These are phyloP conservation scores for Psittacula cyanocephala DNA, from an alignment of 2,113 vertebrate genomes.

Conservation along the genomic window DNA sequence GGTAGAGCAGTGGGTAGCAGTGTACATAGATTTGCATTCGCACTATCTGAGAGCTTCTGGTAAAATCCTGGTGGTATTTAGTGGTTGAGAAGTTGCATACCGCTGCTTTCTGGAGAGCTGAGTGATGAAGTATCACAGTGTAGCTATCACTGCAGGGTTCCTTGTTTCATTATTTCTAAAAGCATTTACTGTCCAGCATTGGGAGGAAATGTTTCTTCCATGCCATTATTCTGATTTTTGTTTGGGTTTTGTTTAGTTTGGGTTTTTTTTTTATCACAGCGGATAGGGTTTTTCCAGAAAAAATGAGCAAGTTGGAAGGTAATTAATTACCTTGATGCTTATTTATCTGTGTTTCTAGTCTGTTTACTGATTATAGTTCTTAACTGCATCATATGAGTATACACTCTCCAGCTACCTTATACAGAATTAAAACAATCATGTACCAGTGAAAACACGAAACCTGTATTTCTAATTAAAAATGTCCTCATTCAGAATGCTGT, in stretches of 20 bases:
- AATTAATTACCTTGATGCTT: background rate
- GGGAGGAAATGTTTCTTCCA: background rate
- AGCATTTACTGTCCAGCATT: background rate
- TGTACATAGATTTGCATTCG: rapidly evolving
- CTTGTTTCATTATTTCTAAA: background rate
- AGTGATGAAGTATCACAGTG: rapidly evolving
- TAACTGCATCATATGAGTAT: background rate
- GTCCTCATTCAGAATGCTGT: background rate
- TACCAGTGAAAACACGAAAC: background rate
- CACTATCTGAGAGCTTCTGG: background rate
- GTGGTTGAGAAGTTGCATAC: background rate
- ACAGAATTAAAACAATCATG: background rate
- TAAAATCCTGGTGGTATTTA: background rate
- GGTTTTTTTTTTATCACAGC: background rate
- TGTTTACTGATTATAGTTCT: background rate
- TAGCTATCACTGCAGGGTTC: rapidly evolving
- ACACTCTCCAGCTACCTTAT: background rate
- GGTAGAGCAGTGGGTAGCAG: background rate
- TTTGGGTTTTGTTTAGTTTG: background rate
- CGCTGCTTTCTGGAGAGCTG: background rate
- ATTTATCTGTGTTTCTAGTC: background rate
- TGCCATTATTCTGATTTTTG: background rate
- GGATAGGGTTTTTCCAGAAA: background rate
- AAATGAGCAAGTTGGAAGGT: background rate
- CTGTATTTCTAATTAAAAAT: background rate